phyloP scores from a whole-genome alignment of 30 jellyfish, hydroid and myxozoan species.

The Aurelia sp. region DNA sequence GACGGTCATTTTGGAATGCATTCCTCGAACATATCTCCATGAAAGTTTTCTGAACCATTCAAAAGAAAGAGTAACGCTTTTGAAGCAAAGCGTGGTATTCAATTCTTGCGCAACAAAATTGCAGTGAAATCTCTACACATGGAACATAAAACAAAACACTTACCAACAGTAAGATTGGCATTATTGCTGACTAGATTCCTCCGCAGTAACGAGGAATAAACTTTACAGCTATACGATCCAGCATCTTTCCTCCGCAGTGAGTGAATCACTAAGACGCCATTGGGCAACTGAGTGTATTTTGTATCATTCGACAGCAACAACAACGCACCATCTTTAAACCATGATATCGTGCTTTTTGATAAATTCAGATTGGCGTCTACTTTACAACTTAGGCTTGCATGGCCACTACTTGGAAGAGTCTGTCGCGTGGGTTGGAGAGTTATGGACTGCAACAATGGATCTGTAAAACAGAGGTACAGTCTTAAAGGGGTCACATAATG shows the following conservation, averaged over 20 bases:
- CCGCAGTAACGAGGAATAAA: not conserved
- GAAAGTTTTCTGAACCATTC: no score
- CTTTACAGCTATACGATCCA: not conserved
- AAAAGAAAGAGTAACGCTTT: no score
- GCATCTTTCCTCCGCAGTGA: not conserved
- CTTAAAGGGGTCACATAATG: no score
- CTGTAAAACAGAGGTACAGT: no score
- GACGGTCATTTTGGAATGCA: no score
- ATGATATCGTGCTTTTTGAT: not conserved
- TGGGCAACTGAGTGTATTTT: not conserved
- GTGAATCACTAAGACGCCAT: not conserved
- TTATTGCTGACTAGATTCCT: not conserved
- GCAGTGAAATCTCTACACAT: no score
- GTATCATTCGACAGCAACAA: not conserved
- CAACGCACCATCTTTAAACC: not conserved
- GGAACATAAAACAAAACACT: not conserved
- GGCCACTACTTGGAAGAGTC: not conserved
- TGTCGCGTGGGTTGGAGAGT: not conserved
- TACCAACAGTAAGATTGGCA: not conserved
- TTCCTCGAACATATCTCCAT: no score
- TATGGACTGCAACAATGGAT: not conserved
- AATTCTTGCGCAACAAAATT: no score
- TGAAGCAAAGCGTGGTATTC: no score
- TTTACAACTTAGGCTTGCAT: not conserved
- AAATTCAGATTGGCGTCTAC: not conserved